phyloP scores from a whole-genome alignment of 2,113 vertebrate genomes.

The Zootoca vivipara region DNA sequence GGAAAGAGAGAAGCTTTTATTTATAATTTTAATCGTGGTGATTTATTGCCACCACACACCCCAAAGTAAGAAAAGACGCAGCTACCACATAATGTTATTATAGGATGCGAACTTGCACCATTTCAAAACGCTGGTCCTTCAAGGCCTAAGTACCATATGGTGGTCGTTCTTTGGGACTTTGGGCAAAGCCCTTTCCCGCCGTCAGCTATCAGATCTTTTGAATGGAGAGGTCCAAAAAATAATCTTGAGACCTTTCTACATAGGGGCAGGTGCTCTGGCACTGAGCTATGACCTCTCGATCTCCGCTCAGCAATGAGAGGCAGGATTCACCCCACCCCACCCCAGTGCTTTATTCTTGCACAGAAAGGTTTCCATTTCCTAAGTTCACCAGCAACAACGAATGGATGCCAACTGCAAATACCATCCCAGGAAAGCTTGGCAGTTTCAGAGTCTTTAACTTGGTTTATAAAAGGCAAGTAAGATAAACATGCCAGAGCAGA shows the following conservation, averaged over 20 bases:
- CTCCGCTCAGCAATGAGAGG: no score
- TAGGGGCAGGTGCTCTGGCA: background rate
- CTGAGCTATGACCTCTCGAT: background rate
- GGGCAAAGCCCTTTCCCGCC: background rate
- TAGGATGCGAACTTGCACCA: background rate
- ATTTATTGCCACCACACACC: background rate
- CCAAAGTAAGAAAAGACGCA: background rate
- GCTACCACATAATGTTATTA: background rate
- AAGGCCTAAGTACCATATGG: background rate
- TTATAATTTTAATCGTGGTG: background rate
- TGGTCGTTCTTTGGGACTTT: background rate
- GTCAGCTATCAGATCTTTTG: background rate
- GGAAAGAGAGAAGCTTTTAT: background rate
- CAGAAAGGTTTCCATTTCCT: no score
- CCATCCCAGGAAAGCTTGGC: no score
- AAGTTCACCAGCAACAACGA: no score
- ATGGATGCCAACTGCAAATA: no score
- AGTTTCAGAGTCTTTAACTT: no score
- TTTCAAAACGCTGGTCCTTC: background rate
- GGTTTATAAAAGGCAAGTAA: no score
- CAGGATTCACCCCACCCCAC: no score
- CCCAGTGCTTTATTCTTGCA: no score
- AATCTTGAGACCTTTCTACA: background rate
- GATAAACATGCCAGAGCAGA: no score
- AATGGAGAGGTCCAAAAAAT: background rate